Evolutionary conservation across 2,888 invertebrate species (phyloP).

Genomic region (Hipparchia semele): DNA sequence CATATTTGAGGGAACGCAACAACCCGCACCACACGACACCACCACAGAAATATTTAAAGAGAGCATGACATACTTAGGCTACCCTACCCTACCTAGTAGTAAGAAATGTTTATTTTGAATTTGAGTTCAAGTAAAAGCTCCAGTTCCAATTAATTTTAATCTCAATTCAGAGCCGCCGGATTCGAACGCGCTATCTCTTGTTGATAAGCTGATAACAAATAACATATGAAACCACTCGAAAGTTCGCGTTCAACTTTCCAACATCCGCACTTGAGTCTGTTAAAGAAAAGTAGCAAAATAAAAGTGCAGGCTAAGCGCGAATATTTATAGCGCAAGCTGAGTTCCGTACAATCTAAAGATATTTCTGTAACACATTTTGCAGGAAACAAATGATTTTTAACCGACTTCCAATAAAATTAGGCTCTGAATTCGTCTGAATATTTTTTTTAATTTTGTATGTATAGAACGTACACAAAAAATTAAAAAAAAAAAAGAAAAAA

Average conservation of each 20-base stretch:
- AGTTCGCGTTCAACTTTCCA: slow-evolving; percentile 7
- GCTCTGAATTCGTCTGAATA: no score
- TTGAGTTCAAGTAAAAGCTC: neutral
- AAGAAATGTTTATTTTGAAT: neutral
- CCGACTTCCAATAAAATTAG: no score
- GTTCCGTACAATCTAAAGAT: neutral
- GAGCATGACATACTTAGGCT: no score
- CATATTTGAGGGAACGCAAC: no score
- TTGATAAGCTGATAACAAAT: slow-evolving; percentile 22
- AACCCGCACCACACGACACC: no score
- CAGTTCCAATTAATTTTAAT: slow-evolving; percentile 14
- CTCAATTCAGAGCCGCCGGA: slow-evolving; percentile 4
- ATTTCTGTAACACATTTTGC: no score
- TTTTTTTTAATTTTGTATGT: no score
- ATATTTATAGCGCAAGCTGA: neutral
- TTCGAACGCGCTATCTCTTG: slow-evolving; percentile 8
- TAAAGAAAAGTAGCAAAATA: slow-evolving; percentile 10
- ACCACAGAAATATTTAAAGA: no score
- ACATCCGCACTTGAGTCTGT: neutral
- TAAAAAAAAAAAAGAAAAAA: no score
- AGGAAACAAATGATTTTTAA: no score
- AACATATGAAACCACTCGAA: slow-evolving; percentile 18
- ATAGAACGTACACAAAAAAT: no score
- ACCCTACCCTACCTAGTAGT: no score
- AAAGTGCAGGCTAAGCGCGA: neutral